Base-by-base conservation (phyloP, 1,140 invertebrate species). In the Platorchestia sp. region DNA sequence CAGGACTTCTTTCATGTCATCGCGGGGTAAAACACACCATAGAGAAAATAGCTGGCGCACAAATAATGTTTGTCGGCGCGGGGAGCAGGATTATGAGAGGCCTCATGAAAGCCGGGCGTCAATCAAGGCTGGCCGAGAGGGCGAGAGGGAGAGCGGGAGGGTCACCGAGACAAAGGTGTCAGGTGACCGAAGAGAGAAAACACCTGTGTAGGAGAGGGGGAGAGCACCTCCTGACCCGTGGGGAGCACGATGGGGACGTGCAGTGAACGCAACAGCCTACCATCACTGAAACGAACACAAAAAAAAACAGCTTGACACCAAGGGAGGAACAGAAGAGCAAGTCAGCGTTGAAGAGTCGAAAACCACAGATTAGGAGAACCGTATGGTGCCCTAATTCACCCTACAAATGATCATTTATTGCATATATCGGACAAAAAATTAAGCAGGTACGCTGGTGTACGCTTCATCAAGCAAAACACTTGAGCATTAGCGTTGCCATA, bases 11-110 rank as follows among this genome's bases (percentile, higher is more conserved):
- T 75, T 75, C 59, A 75, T 75, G 59, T 75, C 59, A 75, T 75
- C 27, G 59, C 59, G 59, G 59, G 47, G 59, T 75, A 75, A 75
- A 75, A 75, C 59, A 75, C 10, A 75, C 59, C 59, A 36, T 22
- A 41, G n/a, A 89, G n/a, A 89, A 89, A 89, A 89, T 89, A 89
- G 41, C 41, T 5, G 87, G 87, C n/a, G 27, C 87, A 89, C 41
- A 89, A 89, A 89, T 89, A 89, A 89, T 89, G 87, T 89, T 89
- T 89, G 87, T 89, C 59, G 87, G 87, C 87, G 87, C 87, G 87
- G 27, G 87, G 41, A 10, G 59, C 59, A 41, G 87, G 87, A 89
- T 89, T 89, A 89, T 89, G 87, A 89, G 87, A 41, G 87, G n/a
- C n/a, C 87, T 41, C 87, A 89, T 89, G 87, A 89, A 89, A 89